phyloP scores from a whole-genome alignment of 2,888 invertebrate genomes.

The Sipha maydis region DNA sequence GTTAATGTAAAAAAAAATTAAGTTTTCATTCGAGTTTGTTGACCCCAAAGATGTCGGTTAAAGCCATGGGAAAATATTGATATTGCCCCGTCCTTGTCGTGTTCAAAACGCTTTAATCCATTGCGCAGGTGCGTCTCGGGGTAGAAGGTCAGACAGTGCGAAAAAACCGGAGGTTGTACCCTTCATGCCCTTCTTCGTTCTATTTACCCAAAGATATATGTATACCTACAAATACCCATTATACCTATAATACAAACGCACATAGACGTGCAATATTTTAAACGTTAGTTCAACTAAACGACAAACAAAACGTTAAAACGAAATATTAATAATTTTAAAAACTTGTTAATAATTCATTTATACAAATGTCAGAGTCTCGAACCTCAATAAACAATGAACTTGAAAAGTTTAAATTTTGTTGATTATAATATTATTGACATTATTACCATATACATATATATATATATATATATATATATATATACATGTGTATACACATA shows the following conservation, averaged over 20 bases:
- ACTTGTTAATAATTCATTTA: too few species aligned
- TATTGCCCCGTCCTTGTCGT: conserved; percentile 50
- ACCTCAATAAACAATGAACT: too few species aligned
- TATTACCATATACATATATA: too few species aligned
- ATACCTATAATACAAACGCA: not conserved
- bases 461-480: too few species aligned
- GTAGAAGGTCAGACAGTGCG: conserved; percentile 53
- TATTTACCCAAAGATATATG: not conserved
- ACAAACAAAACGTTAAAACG: too few species aligned
- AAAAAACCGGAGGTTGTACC: conserved; percentile 51
- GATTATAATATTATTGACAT: too few species aligned
- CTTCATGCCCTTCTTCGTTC: conserved; percentile 14
- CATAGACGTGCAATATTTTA: not conserved
- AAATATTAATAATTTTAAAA: too few species aligned
- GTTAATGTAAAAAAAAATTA: conserved; percentile 28
- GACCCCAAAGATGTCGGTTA: conserved; percentile 44
- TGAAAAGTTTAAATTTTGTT: too few species aligned
- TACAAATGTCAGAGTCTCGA: too few species aligned
- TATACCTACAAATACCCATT: not conserved
- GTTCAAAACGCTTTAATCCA: conserved; percentile 24
- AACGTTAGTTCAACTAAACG: not conserved
- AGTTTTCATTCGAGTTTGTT: conserved; percentile 40
- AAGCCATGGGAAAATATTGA: conserved; percentile 60
- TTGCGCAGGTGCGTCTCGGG: conserved; percentile 56
- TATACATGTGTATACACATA: too few species aligned